These are phyloP conservation scores for Schizotus pectinicornis DNA, from an alignment of 2,888 invertebrate genomes.

Conservation along the genomic window DNA sequence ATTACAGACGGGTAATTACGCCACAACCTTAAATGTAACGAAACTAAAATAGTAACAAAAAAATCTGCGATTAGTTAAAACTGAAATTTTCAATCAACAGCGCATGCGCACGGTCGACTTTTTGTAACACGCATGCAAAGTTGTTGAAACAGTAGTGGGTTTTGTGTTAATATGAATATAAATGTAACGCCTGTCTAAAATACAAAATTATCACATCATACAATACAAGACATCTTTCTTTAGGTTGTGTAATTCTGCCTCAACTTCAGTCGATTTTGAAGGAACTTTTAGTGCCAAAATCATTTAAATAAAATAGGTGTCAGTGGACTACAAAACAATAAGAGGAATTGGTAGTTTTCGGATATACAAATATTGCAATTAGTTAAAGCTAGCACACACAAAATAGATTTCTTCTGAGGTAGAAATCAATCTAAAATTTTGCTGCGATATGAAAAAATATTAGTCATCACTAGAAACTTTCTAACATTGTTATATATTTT, in stretches of 20 bases:
- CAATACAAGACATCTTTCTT: conserved; percentile 44
- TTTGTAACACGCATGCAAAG: no score
- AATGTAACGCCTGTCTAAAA: conserved; percentile 34
- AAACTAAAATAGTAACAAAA: conserved; percentile 2
- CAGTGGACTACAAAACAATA: conserved; percentile 24
- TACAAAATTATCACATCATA: conserved; percentile 44
- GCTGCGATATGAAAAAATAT: conserved; percentile 51
- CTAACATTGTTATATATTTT: conserved; percentile 52
- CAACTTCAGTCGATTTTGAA: conserved; percentile 22
- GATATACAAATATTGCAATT: conserved; percentile 12
- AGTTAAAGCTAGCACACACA: conserved; percentile 28
- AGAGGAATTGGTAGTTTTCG: conserved; percentile 4
- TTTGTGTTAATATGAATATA: conserved; percentile 27
- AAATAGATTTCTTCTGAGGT: conserved; percentile 29
- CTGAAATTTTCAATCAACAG: no score
- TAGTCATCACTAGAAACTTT: conserved; percentile 43
- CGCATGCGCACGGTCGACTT: no score
- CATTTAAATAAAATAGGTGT: conserved; percentile 31
- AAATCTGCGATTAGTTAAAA: conserved; percentile 7
- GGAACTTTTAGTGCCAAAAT: conserved; percentile 24
- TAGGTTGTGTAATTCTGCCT: conserved; percentile 23
- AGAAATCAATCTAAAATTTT: conserved; percentile 35
- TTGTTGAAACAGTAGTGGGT: conserved; percentile 4
- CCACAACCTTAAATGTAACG: conserved; percentile 31
- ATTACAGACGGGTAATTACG: conserved; percentile 34